phyloP scores from a whole-genome alignment of 1,140 invertebrate genomes.

The Heliconius congener region DNA sequence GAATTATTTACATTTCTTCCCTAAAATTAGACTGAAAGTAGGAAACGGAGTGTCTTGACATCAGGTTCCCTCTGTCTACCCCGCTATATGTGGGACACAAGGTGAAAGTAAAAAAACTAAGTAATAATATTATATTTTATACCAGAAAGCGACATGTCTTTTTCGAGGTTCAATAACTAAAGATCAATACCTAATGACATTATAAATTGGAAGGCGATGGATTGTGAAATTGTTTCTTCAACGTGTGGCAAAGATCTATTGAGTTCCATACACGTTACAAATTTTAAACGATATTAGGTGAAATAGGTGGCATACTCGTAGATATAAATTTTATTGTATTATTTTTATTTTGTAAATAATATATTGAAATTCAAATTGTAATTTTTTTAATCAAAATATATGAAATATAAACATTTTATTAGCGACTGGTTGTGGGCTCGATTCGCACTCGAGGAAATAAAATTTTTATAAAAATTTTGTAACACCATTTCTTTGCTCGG shows the following conservation, averaged over 20 bases:
- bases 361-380: too few species aligned
- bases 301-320: background rate
- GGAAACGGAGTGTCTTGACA: too few species aligned
- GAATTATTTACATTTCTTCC: too few species aligned
- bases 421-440: too few species aligned
- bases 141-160: background rate
- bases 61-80: too few species aligned
- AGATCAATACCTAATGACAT: slow-evolving; percentile 12
- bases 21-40: too few species aligned
- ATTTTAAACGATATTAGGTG: slow-evolving; percentile 1
- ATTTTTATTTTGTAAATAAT: background rate
- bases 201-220: slow-evolving; percentile 16
- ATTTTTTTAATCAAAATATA: too few species aligned
- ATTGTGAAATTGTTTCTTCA: slow-evolving; percentile 19
- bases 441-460: too few species aligned
- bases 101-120: background rate
- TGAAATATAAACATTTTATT: too few species aligned
- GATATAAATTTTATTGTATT: background rate
- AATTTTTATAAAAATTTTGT: too few species aligned
- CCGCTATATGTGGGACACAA: too few species aligned
- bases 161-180: background rate
- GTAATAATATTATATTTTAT: background rate
- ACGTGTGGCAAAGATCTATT: slow-evolving; percentile 4
- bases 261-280: background rate
- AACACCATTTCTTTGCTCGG: too few species aligned